phyloP scores from a whole-genome alignment of 2,797 vertebrate genomes.

The Dallia pectoralis region DNA sequence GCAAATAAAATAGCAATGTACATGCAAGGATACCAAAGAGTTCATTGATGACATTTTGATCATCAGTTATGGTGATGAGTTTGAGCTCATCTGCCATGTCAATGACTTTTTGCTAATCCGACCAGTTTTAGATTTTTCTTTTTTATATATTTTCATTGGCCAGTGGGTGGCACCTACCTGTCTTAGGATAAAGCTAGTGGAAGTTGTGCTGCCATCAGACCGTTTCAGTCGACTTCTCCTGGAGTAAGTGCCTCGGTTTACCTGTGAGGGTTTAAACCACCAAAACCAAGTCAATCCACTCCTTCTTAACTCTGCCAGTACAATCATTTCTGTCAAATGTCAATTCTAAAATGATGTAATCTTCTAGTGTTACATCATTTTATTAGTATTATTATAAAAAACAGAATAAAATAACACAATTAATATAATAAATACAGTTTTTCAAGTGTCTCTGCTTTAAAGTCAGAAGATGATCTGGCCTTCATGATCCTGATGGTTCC shows the following conservation, averaged over 20 bases:
- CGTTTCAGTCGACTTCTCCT: constrained; percentile 91
- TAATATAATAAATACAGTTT: background rate
- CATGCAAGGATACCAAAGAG: too few relatives aligned
- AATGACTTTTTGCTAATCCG: too few relatives aligned
- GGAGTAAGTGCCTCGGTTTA: constrained; percentile 89
- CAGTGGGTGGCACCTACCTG: constrained; percentile 74
- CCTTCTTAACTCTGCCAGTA: background rate
- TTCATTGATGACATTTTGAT: too few relatives aligned
- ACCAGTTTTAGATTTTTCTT: background rate
- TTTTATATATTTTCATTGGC: too few relatives aligned
- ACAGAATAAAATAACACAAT: too few relatives aligned
- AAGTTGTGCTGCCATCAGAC: constrained; percentile 95
- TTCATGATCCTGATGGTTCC: background rate
- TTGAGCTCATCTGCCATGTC: too few relatives aligned
- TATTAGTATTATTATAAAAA: background rate
- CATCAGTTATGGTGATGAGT: too few relatives aligned
- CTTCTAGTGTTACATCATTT: background rate
- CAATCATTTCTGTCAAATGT: too few relatives aligned
- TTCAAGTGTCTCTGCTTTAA: too few relatives aligned
- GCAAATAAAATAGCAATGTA: too few relatives aligned
- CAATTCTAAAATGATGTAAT: background rate
- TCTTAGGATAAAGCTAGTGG: constrained; percentile 96
- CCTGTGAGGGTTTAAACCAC: constrained; percentile 59
- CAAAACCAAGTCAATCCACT: background rate
- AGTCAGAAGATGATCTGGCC: background rate